A percentile compares a stretch with the other conserved stretches of the same genome.
Conservation (phyloP, 2,113 vertebrate genomes). For the Cheirogaleus medius region DNA sequence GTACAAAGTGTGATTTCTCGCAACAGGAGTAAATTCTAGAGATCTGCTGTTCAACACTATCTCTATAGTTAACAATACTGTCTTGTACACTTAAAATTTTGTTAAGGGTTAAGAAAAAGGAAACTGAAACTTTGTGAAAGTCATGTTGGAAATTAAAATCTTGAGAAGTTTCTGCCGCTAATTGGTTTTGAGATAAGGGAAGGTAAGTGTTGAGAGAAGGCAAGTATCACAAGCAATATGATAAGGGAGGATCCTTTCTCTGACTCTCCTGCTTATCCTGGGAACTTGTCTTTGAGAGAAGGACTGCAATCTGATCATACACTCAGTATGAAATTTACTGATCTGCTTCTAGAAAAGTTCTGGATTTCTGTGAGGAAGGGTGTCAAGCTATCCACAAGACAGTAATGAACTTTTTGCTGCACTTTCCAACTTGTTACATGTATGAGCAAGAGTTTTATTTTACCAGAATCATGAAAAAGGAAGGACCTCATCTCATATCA, state of each 20-base stretch:
- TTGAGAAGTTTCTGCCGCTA: not conserved
- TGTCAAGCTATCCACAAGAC: not conserved
- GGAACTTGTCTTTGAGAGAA: not conserved
- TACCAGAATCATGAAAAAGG: not conserved
- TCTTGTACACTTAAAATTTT: not conserved
- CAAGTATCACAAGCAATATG: not conserved
- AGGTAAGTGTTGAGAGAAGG: not conserved
- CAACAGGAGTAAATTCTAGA: not conserved
- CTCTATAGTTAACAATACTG: not conserved
- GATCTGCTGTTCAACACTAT: not conserved
- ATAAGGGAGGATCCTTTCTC: not conserved
- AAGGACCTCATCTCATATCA: not conserved
- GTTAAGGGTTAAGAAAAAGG: not conserved
- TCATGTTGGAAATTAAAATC: not conserved
- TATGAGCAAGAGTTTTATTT: not conserved
- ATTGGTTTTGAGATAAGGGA: not conserved
- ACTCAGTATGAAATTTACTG: not conserved
- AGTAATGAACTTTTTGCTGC: not conserved
- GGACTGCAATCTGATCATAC: not conserved
- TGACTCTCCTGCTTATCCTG: not conserved
- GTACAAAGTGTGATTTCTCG: not conserved
- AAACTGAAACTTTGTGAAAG: not conserved
- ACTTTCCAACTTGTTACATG: not conserved
- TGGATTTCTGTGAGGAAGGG: not conserved
- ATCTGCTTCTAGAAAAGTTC: not conserved